phyloP scores from a whole-genome alignment of 2,797 vertebrate genomes.

The Micropoecilia bifurca region DNA sequence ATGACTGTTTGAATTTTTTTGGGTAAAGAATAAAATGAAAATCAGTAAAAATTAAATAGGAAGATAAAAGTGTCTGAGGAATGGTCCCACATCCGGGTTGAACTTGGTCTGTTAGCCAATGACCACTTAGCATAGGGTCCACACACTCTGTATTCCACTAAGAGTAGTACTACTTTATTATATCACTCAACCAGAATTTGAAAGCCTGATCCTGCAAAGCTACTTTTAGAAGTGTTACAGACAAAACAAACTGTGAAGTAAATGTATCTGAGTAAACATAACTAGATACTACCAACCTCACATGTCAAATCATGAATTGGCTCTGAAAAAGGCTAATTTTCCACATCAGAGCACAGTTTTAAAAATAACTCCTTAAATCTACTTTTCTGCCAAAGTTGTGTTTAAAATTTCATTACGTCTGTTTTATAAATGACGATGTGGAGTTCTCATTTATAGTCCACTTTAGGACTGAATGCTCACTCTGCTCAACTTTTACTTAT shows the following conservation, averaged over 20 bases:
- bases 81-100: background rate
- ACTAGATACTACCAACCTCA: background rate
- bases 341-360: background rate
- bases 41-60: background rate
- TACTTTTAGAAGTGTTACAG: background rate
- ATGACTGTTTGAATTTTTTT: background rate
- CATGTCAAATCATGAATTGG: background rate
- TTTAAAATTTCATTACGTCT: background rate
- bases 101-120: background rate
- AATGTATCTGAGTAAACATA: background rate
- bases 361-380: background rate
- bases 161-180: background rate
- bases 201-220: background rate
- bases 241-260: background rate
- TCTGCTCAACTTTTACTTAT: background rate
- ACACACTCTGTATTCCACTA: background rate
- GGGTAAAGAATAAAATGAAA: background rate
- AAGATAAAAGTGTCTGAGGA: background rate
- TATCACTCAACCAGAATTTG: background rate
- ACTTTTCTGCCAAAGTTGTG: background rate
- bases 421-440: background rate
- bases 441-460: background rate
- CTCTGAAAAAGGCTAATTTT: background rate
- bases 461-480: background rate
- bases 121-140: background rate